phyloP scores from a whole-genome alignment of 1,140 invertebrate species.

The Drosophila neocordata region DNA sequence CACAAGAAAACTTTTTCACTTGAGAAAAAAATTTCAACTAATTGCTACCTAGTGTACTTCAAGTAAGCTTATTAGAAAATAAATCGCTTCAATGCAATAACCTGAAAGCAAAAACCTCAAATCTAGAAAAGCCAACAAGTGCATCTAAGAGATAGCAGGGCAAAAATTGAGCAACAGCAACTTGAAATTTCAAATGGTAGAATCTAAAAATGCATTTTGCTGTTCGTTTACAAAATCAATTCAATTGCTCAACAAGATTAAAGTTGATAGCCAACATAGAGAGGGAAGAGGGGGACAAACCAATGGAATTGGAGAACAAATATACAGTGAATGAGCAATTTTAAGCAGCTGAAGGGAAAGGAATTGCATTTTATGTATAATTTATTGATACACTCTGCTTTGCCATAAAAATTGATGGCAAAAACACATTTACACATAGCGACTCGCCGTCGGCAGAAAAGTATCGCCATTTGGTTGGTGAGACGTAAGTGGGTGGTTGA shows the following conservation, averaged over 20 bases:
- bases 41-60: slow-evolving; percentile 6
- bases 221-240: slow-evolving; percentile 57
- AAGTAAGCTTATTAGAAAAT: slow-evolving; percentile 47
- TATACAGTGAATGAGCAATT: background rate
- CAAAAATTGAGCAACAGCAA: slow-evolving; percentile 44
- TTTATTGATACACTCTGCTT: slow-evolving; percentile 79
- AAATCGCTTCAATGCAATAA: slow-evolving; percentile 33
- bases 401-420: slow-evolving; percentile 78
- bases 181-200: slow-evolving; percentile 42
- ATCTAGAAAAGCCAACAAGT: slow-evolving; percentile 6
- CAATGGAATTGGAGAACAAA: too few species aligned
- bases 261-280: slow-evolving; percentile 17
- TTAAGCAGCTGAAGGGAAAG: slow-evolving; percentile 3
- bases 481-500: too few species aligned
- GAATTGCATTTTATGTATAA: slow-evolving; percentile 69
- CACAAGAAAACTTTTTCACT: background rate
- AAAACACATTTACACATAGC: slow-evolving; percentile 71
- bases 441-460: slow-evolving; percentile 20
- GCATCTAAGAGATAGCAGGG: slow-evolving; percentile 7
- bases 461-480: slow-evolving; percentile 21
- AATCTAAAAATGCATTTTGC: slow-evolving; percentile 58
- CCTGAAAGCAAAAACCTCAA: slow-evolving; percentile 38
- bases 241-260: slow-evolving; percentile 58
- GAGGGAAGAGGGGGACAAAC: background rate
- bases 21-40: background rate